These are phyloP conservation scores for Chloromyia formosa DNA, from an alignment of 2,888 invertebrate species.

Conservation along the genomic window DNA sequence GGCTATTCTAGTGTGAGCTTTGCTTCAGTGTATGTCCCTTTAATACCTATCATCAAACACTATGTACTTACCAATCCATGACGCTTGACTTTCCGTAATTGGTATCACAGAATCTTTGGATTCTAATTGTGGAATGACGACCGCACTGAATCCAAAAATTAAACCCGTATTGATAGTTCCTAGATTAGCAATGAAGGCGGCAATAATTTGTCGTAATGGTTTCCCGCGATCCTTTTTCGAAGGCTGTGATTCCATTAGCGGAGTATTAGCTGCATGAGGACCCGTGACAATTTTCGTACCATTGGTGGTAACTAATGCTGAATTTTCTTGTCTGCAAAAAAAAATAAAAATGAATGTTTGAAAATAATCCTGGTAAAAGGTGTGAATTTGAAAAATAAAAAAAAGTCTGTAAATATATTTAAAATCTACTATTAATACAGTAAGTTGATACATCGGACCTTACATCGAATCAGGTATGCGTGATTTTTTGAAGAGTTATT, in stretches of 20 bases:
- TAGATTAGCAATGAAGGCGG: slow-evolving; percentile 72
- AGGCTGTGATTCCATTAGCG: slow-evolving; percentile 26
- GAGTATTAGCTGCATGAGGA: background rate
- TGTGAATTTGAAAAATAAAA: too few species aligned
- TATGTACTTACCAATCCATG: slow-evolving; percentile 74
- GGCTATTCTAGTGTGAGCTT: too few species aligned
- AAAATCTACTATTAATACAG: too few species aligned
- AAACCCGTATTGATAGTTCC: slow-evolving; percentile 77
- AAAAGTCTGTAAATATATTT: too few species aligned
- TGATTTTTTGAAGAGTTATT: too few species aligned
- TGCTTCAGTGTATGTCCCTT: too few species aligned
- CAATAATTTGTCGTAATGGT: slow-evolving; percentile 68
- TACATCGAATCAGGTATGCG: too few species aligned
- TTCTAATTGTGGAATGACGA: slow-evolving; percentile 71
- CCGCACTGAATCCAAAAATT: slow-evolving; percentile 76
- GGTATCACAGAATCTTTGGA: slow-evolving; percentile 65
- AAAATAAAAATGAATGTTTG: background rate
- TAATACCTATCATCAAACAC: too few species aligned
- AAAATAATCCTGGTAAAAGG: too few species aligned
- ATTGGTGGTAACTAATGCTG: slow-evolving; percentile 29
- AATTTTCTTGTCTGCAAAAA: slow-evolving; percentile 31
- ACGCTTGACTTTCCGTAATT: slow-evolving; percentile 69
- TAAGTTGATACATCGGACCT: too few species aligned
- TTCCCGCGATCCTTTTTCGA: slow-evolving; percentile 60
- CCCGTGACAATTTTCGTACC: slow-evolving; percentile 31